phyloP scores from a whole-genome alignment of 2,888 invertebrate genomes.

The Silvanus unidentatus region DNA sequence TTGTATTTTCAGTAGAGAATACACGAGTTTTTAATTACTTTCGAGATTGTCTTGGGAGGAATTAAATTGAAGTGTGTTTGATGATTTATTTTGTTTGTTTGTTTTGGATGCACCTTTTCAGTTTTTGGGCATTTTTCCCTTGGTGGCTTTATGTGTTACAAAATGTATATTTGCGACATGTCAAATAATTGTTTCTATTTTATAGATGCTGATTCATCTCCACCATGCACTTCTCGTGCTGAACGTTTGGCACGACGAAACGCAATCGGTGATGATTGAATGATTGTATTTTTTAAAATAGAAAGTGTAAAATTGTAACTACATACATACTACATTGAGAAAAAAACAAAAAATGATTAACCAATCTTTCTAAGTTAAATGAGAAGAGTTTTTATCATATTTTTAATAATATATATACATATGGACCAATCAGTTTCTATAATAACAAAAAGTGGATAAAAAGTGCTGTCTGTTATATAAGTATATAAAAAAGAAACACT shows the following conservation, averaged over 20 bases:
- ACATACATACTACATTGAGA: background rate
- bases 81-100: too few species aligned
- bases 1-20: too few species aligned
- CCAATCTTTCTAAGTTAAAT: background rate
- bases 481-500: background rate
- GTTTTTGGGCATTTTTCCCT: too few species aligned
- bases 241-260: conserved; percentile 35
- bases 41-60: too few species aligned
- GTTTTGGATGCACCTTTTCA: too few species aligned
- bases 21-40: too few species aligned
- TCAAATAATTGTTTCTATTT: conserved; percentile 10
- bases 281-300: conserved; percentile 3
- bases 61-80: too few species aligned
- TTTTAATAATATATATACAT: conserved; percentile 6
- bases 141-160: too few species aligned
- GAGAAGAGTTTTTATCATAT: conserved; percentile 8
- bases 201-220: conserved; percentile 31
- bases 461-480: conserved; percentile 22
- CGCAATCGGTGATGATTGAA: conserved; percentile 31
- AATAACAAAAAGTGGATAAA: conserved; percentile 8
- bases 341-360: background rate
- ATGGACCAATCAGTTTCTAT: conserved; percentile 23
- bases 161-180: too few species aligned
- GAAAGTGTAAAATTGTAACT: background rate
- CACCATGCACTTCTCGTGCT: conserved; percentile 29